Conservation (phyloP, 2,113 vertebrate species). For the Pachyramphus minor region DNA sequence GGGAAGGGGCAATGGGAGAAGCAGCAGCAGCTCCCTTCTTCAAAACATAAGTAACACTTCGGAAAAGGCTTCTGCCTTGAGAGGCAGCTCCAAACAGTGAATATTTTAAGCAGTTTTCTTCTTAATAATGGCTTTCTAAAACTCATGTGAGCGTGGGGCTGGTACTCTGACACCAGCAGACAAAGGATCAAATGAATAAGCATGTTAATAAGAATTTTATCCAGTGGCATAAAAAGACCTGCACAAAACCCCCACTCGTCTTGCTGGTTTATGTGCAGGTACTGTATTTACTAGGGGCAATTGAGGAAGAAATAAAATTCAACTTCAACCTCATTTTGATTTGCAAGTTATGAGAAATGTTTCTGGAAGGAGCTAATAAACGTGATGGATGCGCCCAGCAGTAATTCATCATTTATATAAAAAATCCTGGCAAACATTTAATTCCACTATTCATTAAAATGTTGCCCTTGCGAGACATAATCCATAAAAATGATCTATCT, state of each 20-base stretch:
- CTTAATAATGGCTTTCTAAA: background rate
- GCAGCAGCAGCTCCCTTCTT: background rate
- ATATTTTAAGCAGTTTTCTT: background rate
- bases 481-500: conserved; percentile 52
- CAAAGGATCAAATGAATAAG: background rate
- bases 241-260: background rate
- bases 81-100: background rate
- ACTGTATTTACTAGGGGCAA: background rate
- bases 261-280: background rate
- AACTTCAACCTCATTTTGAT: background rate
- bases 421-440: conserved; percentile 49
- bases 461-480: conserved; percentile 15
- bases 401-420: conserved; percentile 15
- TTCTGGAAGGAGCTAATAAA: conserved; percentile 36
- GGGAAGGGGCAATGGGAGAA: background rate
- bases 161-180: background rate
- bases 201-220: background rate
- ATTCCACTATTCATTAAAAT: conserved; percentile 50
- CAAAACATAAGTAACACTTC: background rate
- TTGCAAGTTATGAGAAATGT: conserved; percentile 8
- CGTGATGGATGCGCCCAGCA: background rate
- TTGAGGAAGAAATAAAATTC: conserved; percentile 6
- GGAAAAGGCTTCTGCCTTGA: background rate
- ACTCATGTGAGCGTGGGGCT: background rate
- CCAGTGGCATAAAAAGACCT: background rate